These are phyloP conservation scores for Xenops minutus DNA, from an alignment of 2,797 vertebrate species.

Conservation along the genomic window DNA sequence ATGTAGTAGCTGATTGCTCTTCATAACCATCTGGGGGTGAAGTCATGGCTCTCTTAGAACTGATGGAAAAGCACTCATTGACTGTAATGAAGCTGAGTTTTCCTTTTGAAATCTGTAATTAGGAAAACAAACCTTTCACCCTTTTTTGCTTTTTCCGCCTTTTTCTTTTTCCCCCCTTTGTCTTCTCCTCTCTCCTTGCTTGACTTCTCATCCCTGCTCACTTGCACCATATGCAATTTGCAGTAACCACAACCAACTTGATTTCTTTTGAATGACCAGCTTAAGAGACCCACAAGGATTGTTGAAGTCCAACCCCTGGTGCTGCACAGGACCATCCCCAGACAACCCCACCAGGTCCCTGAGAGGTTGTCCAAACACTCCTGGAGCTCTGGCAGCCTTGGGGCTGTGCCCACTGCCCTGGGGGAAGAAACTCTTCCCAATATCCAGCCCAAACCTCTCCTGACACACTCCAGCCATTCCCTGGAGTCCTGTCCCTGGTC, in stretches of 20 bases:
- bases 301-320: rapidly evolving
- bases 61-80: background rate
- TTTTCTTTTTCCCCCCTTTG: background rate
- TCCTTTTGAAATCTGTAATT: background rate
- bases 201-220: background rate
- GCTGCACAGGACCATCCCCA: background rate
- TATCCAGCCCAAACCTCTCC: rapidly evolving
- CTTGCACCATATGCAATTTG: rapidly evolving
- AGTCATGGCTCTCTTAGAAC: background rate
- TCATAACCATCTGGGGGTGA: background rate
- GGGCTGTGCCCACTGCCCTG: rapidly evolving
- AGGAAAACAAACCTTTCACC: background rate
- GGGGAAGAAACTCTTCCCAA: background rate
- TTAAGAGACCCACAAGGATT: rapidly evolving
- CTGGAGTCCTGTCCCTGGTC: background rate
- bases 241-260: background rate
- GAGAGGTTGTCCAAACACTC: rapidly evolving
- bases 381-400: background rate
- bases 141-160: background rate
- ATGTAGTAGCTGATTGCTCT: background rate
- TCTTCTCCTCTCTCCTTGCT: background rate
- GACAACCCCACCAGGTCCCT: background rate
- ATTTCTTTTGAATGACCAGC: background rate
- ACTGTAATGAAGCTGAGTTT: background rate
- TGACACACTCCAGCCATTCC: background rate